These are phyloP conservation scores for Chymomyza amoena DNA, from an alignment of 2,888 invertebrate species.

Conservation along the genomic window DNA sequence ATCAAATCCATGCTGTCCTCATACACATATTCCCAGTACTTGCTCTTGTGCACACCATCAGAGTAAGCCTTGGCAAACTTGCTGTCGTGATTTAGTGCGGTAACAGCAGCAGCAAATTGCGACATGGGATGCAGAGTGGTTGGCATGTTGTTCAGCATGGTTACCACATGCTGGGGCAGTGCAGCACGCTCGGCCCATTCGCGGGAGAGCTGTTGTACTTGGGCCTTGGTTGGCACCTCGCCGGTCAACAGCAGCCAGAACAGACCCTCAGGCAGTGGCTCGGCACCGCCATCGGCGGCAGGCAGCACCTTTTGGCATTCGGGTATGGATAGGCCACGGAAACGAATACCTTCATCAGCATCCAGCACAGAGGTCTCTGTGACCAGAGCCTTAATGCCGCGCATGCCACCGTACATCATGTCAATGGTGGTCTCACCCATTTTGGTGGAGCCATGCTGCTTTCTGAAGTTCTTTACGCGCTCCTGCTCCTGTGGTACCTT, in stretches of 20 bases:
- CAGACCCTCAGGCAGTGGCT: conserved; percentile 95
- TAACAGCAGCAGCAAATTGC: conserved; percentile 89
- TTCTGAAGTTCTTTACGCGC: conserved; percentile 93
- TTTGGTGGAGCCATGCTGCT: conserved; percentile 91
- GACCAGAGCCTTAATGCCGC: conserved; percentile 94
- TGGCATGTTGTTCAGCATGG: conserved; percentile 90
- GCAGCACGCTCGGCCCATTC: conserved; percentile 87
- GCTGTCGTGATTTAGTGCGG: conserved; percentile 90
- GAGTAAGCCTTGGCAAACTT: conserved; percentile 89
- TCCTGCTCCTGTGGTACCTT: conserved; percentile 96
- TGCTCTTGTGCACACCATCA: conserved; percentile 83
- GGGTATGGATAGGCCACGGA: conserved; percentile 94
- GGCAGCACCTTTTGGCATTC: conserved; percentile 94
- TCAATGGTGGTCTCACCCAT: conserved; percentile 98
- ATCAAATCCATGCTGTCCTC: conserved; percentile 94
- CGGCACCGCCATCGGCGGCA: conserved; percentile 87
- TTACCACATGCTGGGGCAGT: conserved; percentile 89
- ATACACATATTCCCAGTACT: conserved; percentile 89
- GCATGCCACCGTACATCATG: conserved; percentile 98
- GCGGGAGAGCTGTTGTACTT: conserved; percentile 85
- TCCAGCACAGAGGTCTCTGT: conserved; percentile 96
- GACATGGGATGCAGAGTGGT: conserved; percentile 91
- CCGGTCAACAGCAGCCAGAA: conserved; percentile 96
- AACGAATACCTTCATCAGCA: conserved; percentile 95
- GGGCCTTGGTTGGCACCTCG: conserved; percentile 89